Conservation (phyloP, 2,797 vertebrate species). For the Ciconia nigra region DNA sequence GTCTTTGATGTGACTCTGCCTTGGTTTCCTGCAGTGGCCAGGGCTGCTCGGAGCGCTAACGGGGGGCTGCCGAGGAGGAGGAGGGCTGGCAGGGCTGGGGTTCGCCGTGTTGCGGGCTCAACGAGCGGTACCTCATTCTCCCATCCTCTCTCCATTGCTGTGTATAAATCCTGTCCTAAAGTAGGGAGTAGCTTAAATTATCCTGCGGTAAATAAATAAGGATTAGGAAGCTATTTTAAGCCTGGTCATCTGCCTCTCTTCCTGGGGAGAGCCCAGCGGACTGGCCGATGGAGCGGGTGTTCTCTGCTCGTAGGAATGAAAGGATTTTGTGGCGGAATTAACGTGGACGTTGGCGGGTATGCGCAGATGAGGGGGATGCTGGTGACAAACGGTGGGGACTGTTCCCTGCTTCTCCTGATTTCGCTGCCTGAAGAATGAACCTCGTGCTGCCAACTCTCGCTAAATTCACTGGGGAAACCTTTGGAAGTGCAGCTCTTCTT, state of each 20-base stretch:
- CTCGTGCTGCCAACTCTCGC: rapidly evolving
- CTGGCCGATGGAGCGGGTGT: neutral
- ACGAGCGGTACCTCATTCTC: neutral
- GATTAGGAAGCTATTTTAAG: neutral
- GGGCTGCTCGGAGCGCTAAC: rapidly evolving
- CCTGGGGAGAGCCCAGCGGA: neutral
- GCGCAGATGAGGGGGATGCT: neutral
- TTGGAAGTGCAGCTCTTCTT: neutral
- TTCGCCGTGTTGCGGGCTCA: neutral
- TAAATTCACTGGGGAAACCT: neutral
- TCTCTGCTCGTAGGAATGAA: neutral
- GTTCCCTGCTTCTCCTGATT: neutral
- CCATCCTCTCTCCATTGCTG: rapidly evolving
- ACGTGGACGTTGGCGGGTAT: neutral
- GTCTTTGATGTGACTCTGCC: neutral
- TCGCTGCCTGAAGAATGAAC: rapidly evolving
- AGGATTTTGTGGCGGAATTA: neutral
- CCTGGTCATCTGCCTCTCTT: neutral
- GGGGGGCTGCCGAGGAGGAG: neutral
- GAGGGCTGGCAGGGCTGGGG: neutral
- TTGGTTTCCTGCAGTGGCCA: rapidly evolving
- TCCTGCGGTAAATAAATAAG: neutral
- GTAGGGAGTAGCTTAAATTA: neutral
- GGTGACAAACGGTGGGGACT: neutral
- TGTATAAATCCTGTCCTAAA: neutral